Percentiles rank a stretch among this genome's conserved stretches.
Evolutionary conservation across 1,140 invertebrate species (phyloP).

Genomic region (Ectropis grisescens): DNA sequence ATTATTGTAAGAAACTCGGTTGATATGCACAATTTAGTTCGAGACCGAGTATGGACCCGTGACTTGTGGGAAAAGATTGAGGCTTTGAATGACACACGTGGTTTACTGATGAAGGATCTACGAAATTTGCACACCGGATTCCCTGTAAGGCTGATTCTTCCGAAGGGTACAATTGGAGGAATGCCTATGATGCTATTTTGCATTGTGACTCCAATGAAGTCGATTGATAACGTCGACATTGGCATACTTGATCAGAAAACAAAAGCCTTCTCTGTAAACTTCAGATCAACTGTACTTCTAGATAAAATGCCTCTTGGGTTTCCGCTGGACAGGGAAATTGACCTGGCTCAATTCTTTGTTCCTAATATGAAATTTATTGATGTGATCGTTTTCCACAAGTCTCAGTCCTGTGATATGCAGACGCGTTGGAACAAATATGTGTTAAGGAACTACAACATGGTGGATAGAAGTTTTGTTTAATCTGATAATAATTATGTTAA

Average conservation of each 20-base stretch:
- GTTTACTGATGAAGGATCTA: constrained; percentile 29
- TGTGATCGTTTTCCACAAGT: constrained; percentile 72
- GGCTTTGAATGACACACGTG: constrained; percentile 31
- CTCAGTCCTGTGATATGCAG: constrained; percentile 41
- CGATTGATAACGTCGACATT: constrained; percentile 39
- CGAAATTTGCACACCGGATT: constrained; percentile 68
- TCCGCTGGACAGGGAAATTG: constrained; percentile 76
- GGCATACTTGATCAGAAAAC: constrained; percentile 33
- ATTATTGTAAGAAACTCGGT: constrained; percentile 68
- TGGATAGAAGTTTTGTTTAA: constrained; percentile 16
- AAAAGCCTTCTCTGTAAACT: constrained; percentile 35
- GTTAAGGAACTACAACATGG: constrained; percentile 37
- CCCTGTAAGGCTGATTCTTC: constrained; percentile 73
- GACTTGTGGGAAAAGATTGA: constrained; percentile 58
- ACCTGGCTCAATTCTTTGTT: constrained; percentile 58
- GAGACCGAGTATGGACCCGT: constrained; percentile 50
- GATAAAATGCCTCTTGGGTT: constrained; percentile 76
- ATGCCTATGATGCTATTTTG: constrained; percentile 74
- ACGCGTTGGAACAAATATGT: constrained; percentile 43
- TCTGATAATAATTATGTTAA: constrained; percentile 26
- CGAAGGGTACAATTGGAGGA: constrained; percentile 73
- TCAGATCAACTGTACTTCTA: constrained; percentile 46
- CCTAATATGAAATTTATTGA: constrained; percentile 74
- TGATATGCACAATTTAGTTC: constrained; percentile 66
- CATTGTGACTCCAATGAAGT: constrained; percentile 64